These are phyloP conservation scores for Musca vetustissima DNA, from an alignment of 1,140 invertebrate species.

Conservation along the genomic window DNA sequence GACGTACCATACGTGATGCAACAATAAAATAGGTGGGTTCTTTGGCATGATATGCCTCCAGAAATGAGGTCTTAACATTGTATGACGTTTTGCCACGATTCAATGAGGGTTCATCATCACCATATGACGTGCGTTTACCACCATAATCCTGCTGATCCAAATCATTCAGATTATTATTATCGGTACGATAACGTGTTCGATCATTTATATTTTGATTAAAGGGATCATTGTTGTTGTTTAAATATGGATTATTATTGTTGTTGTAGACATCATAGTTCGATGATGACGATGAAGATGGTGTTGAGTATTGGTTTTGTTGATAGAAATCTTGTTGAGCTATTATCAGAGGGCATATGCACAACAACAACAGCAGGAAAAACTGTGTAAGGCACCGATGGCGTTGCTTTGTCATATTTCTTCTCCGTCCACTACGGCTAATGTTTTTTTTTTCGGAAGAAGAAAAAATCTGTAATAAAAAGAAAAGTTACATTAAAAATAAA, in stretches of 20 bases:
- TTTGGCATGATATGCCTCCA: conserved; percentile 43
- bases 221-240: conserved; percentile 18
- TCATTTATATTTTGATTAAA: conserved; percentile 26
- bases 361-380: background rate
- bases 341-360: background rate
- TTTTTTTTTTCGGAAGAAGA: background rate
- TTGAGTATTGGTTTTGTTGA: conserved; percentile 26
- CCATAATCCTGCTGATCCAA: conserved; percentile 34
- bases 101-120: conserved; percentile 38
- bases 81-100: conserved; percentile 44
- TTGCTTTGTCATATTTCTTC: background rate
- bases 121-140: conserved; percentile 33
- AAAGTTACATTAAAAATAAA: background rate
- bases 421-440: too few species aligned
- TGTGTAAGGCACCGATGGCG: conserved; percentile 14
- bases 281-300: conserved; percentile 22
- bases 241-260: conserved; percentile 19
- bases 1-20: conserved; percentile 80
- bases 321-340: conserved; percentile 28
- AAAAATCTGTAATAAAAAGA: background rate
- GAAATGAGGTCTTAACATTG: conserved; percentile 43
- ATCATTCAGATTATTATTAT: conserved; percentile 38
- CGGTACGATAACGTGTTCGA: conserved; percentile 37
- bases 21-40: conserved; percentile 79
- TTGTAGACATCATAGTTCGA: background rate